phyloP scores from a whole-genome alignment of 2,797 vertebrate species.

The Halcyon badia region DNA sequence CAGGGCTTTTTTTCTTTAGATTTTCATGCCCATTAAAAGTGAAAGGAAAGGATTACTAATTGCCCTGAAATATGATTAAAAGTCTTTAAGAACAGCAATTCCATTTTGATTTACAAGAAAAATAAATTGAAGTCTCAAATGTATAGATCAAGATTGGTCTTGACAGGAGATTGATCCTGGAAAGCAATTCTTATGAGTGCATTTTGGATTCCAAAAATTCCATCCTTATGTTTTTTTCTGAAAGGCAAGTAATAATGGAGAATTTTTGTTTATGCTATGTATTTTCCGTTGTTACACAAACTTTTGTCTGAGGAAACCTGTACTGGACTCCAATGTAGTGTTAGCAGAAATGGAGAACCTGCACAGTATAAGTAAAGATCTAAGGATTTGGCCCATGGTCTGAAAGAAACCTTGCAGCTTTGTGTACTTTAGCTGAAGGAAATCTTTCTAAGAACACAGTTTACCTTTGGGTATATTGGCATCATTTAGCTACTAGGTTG shows the following conservation, averaged over 20 bases:
- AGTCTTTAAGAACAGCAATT: background rate
- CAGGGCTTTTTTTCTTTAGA: background rate
- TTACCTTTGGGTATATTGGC: background rate
- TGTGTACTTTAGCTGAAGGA: background rate
- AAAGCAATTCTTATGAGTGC: background rate
- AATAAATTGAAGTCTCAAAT: background rate
- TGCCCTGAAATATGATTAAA: background rate
- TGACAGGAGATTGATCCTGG: background rate
- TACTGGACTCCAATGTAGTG: fast-evolving
- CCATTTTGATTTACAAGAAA: background rate
- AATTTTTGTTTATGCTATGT: background rate
- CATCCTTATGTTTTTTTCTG: background rate
- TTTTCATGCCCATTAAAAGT: background rate
- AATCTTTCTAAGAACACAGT: background rate
- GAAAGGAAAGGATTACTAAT: background rate
- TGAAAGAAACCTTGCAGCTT: background rate
- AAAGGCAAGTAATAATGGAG: background rate
- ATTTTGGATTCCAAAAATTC: background rate
- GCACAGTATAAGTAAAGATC: background rate
- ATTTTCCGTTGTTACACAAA: background rate
- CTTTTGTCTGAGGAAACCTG: background rate
- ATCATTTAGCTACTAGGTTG: background rate
- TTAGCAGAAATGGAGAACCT: background rate
- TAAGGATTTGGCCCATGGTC: background rate
- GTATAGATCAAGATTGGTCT: background rate